Base-by-base conservation (phyloP, 2,797 vertebrate genomes). In the Steatocranus sp. region DNA sequence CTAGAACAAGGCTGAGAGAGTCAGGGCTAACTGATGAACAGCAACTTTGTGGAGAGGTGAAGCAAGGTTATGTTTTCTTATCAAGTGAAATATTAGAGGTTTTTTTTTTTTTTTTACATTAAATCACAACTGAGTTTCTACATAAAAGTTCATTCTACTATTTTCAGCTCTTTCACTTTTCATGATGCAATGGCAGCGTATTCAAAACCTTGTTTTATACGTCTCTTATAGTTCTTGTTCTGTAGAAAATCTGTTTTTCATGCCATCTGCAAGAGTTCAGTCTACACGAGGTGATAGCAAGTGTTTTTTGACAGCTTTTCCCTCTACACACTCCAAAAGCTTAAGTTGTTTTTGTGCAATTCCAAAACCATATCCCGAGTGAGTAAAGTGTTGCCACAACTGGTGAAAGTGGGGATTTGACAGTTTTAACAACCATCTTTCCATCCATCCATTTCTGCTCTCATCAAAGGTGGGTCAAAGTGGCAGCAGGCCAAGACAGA, bases 301-400 rank as follows among this genome's bases (percentile, higher is more conserved):
- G 56, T 27, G 79, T 46, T 49, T 88, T 89, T 73, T 91, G 89
- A 92, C 89, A 89, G 79, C 20, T 20, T 23, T 80, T 84, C 88
- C 78, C 86, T 85, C 50, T 56, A 50, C 78, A 80, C 41, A 30
- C 75, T 78, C 75, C n/a, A 81, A 82, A 84, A 85, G 38, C 78
- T 70, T 36, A 76, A 85, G 81, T 74, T 58, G 54, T 79, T 78
- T 74, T 51, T 73, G 53, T 84, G 75, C 75, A 75, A 77, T 84
- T 86, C 75, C 54, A 87, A 51, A 81, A 70, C 49, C 12, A n/a
- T 48, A 25, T 86, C 81, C 79, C 78, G 8, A 51, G 77, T 83
- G 81, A 63, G 48, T 17, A 9, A 66, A 81, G 51, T 83, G 81
- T 70, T 84, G 63, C 73, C 74, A 78, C 81, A 61, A 17, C 78